Evolutionary conservation across 2,113 vertebrate genomes (phyloP).

Genomic region (Protomyctophum bolini): DNA sequence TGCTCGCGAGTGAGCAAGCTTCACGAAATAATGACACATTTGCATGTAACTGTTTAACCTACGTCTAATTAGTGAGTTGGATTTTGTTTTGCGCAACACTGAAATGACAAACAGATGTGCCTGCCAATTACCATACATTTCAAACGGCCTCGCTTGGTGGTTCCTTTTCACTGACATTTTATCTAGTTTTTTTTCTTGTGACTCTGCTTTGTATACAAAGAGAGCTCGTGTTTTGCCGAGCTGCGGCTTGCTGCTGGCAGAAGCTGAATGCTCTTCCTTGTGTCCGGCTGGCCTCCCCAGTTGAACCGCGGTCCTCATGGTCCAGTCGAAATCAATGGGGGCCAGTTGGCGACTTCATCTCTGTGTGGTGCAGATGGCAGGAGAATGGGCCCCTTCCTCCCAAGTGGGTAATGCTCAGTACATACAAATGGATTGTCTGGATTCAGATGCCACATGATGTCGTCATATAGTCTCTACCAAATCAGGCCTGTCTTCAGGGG

Average conservation of each 20-base stretch:
- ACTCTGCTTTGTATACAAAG: slow-evolving; percentile 57
- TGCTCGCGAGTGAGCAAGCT: slow-evolving; percentile 36
- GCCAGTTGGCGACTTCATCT: slow-evolving; percentile 62
- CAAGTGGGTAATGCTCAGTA: slow-evolving; percentile 35
- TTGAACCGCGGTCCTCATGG: slow-evolving; percentile 64
- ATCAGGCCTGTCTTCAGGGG: background rate
- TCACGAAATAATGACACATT: slow-evolving; percentile 80
- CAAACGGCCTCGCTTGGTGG: slow-evolving; percentile 66
- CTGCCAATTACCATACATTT: slow-evolving; percentile 72
- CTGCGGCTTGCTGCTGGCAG: slow-evolving; percentile 63
- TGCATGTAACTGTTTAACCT: slow-evolving; percentile 78
- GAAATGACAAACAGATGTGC: slow-evolving; percentile 80
- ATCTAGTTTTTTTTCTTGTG: slow-evolving; percentile 54
- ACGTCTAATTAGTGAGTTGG: slow-evolving; percentile 81
- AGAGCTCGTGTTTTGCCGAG: slow-evolving; percentile 55
- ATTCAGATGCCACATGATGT: slow-evolving; percentile 31
- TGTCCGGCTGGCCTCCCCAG: slow-evolving; percentile 57
- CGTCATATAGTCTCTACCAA: background rate
- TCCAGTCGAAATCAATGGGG: slow-evolving; percentile 74
- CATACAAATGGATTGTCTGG: slow-evolving; percentile 66
- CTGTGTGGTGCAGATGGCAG: slow-evolving; percentile 76
- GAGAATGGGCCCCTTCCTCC: slow-evolving; percentile 74
- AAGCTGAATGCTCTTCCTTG: slow-evolving; percentile 75
- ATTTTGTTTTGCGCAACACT: slow-evolving; percentile 70
- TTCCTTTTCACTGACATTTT: slow-evolving; percentile 55